Evolutionary conservation across 2,797 vertebrate genomes (phyloP), one percentile per base, ranked within the genome.

Genomic region (Enteromius thamalakanensis): DNA sequence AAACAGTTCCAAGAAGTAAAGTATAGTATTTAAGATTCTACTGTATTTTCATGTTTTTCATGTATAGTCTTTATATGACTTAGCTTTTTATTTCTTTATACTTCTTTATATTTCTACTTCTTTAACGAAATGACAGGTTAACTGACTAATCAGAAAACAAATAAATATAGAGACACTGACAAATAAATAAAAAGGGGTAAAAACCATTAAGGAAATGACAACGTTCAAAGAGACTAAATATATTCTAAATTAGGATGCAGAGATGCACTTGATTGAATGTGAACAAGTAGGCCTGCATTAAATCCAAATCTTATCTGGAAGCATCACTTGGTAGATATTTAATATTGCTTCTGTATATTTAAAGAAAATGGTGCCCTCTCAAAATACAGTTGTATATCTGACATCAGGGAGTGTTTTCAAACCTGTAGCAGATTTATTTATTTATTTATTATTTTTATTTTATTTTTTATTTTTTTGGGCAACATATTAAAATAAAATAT

Each of bases 1-100:
- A 42, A 58, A 40, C 4, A 71, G 12, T 81, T 72, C 14, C 79
- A 62, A 60, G 53, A 80, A 80, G 10, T 60, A 40, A 80, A 80
- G 10, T 60, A 40, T 17, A 58, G 11, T 29, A 34, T 80, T 58
- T 9, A n/a, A 26, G 34, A 21, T 12, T 37, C 11, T 17, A 34
- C 49, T 71, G 17, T 47, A 70, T 53, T 69, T 26, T 9, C n/a
- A 42, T 42, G 15, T 32, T 64, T 29, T 64, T 32, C 6, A 32
- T 64, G 26, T 64, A 32, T 64, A 29, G 58, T 14, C 12, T 29
- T 14, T 62, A 3, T 17, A 64, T 26, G 26, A 29, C 2, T 17
- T 17, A 32, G 7, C 60, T 32, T 32, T 17, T 64, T 64, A 15
- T 64, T 64, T 64, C 26, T 64, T 32, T 32, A 32, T 60, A 23